Evolutionary conservation across 2,113 vertebrate species (phyloP).

Genomic region (Acrocephalus kingi): DNA sequence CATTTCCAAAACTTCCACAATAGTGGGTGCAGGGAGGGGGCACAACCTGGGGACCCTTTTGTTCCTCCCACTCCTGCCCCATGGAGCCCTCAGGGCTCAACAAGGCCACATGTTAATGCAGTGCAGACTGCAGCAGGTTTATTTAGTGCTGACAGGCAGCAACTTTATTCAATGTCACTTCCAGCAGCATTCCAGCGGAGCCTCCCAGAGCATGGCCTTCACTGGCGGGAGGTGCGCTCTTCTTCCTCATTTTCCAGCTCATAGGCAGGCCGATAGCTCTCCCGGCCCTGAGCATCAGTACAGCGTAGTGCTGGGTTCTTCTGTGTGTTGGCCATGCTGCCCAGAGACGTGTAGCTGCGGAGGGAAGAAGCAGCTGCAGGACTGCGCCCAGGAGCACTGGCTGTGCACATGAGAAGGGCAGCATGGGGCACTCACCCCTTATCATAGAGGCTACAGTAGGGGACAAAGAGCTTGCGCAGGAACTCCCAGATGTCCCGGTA

Average conservation of each 20-base stretch:
- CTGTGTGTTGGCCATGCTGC: conserved; percentile 87
- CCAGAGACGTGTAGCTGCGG: conserved; percentile 91
- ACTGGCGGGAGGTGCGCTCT: conserved; percentile 85
- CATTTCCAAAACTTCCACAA: neutral
- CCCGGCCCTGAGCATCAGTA: conserved; percentile 73
- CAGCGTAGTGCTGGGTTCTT: conserved; percentile 81
- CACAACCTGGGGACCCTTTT: neutral
- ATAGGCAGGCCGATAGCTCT: conserved; percentile 84
- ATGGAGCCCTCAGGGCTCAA: neutral
- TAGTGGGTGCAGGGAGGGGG: neutral
- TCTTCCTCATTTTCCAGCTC: conserved; percentile 89
- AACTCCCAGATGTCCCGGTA: conserved; percentile 97
- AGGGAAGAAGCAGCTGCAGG: neutral
- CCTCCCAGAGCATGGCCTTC: neutral
- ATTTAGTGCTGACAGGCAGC: neutral
- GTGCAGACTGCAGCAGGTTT: neutral
- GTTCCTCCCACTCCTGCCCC: neutral
- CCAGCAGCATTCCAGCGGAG: neutral
- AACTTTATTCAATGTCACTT: neutral
- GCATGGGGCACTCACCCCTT: conserved; percentile 81
- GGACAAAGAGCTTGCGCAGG: conserved; percentile 86
- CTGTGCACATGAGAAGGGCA: accelerated
- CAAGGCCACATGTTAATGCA: neutral
- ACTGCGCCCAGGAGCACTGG: neutral
- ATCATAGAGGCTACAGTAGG: conserved; percentile 95